A percentile compares a stretch with the other conserved stretches of the same genome.
Conservation (phyloP, 2,797 vertebrate genomes). For the Sarcophilus harrisii region DNA sequence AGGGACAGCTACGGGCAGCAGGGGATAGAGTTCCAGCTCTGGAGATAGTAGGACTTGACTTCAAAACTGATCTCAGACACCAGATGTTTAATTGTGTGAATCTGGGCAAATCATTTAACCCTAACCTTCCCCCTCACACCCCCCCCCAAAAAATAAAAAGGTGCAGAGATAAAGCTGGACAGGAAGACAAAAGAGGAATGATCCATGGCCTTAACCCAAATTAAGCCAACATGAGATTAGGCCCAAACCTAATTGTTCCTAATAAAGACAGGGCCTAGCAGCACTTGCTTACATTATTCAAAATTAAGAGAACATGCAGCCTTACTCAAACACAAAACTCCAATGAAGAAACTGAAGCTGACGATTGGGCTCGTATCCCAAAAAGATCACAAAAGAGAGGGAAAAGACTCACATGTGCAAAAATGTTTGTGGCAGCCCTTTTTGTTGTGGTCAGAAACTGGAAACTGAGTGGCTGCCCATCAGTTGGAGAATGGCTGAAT, state of each 20-base stretch:
- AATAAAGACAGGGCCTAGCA: not conserved
- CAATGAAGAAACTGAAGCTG: not conserved
- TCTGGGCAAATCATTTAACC: not conserved
- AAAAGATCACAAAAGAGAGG: too few relatives aligned
- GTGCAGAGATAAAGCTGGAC: not conserved
- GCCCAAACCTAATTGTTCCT: not conserved
- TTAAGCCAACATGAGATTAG: not conserved
- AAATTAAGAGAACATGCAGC: not conserved
- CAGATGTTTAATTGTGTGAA: not conserved
- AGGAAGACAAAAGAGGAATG: conserved; percentile 20
- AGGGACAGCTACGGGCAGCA: not conserved
- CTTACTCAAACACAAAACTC: not conserved
- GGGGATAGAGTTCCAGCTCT: not conserved
- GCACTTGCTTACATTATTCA: not conserved
- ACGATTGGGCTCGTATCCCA: too few relatives aligned
- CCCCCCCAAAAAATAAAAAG: not conserved
- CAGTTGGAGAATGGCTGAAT: too few relatives aligned
- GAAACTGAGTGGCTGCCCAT: too few relatives aligned
- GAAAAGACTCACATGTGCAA: too few relatives aligned
- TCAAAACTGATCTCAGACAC: too few relatives aligned
- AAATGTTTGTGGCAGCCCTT: too few relatives aligned
- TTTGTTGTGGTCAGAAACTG: too few relatives aligned
- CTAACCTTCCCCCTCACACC: not conserved
- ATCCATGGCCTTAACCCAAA: not conserved
- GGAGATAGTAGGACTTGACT: not conserved